Base-by-base conservation (phyloP, 1,140 invertebrate species). In the Acromyrmex echinatior region DNA sequence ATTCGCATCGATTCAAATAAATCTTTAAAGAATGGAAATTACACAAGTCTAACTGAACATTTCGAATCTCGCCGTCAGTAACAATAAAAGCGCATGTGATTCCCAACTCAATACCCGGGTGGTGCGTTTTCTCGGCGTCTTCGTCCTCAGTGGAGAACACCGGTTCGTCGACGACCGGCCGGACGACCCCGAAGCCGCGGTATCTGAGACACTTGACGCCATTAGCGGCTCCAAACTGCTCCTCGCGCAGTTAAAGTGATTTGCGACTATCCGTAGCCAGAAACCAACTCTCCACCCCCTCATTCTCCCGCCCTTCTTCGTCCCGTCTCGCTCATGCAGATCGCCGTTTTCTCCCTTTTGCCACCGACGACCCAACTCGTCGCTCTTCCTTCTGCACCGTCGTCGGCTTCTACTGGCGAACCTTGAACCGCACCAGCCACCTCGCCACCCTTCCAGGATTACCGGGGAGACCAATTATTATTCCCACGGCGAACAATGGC, bases 161-260 rank as follows among this genome's bases (percentile, higher is more conserved):
- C 81, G 66, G 66, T 62, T 77, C 65, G 74, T 90, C 87, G 81
- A 89, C 88, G 85, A 92, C 88, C 91, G 93, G 93, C 68, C 87
- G 90, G 92, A 92, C 88, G 86, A 94, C 90, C 90, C 91, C 63
- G 89, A 92, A 92, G 92, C 93, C 87, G 88, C 91, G 92, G 93
- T 95, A 95, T 94, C 93, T 93, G 93, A 95, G 94, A 95, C 93
- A 95, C 94, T 95, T 95, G 94, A 95, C 92, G 94, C 95, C 93
- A 95, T 95, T 95, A 95, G 92, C 93, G 93, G 91, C 94, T 94
- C 93, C 90, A 95, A 95, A 95, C 94, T 94, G 93, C 94, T 94
- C 90, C 92, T 91, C 91, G 90, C 90, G 94, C 94, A 94, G 93
- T 95, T 95, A 95, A 95, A 95, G 95, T 95, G 95, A 95, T 95